Conservation (phyloP, 37 sponge, comb jelly and placozoan genomes). For the Beroe ovata region DNA sequence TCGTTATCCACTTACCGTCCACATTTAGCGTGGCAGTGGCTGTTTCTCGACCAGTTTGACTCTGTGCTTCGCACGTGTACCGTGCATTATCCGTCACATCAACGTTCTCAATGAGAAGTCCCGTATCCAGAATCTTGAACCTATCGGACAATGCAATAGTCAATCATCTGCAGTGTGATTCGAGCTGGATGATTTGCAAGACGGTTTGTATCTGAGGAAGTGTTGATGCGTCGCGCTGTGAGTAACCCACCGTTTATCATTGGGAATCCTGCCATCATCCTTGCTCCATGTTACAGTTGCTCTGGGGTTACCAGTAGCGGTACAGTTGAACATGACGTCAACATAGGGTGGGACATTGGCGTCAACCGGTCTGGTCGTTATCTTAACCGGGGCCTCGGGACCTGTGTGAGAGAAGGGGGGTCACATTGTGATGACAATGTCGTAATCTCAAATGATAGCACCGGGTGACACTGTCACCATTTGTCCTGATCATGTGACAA, state of each 20-base stretch:
- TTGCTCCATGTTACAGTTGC: not conserved
- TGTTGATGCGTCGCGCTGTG: too few relatives aligned
- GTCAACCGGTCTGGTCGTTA: constrained; percentile 14
- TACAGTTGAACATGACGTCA: constrained; percentile 64
- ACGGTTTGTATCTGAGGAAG: too few relatives aligned
- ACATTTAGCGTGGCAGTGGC: constrained; percentile 46
- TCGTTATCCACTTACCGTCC: constrained; percentile 29
- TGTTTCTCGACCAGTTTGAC: not conserved
- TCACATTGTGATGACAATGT: too few relatives aligned
- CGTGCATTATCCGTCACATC: constrained; percentile 55
- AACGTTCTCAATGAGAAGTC: constrained; percentile 24
- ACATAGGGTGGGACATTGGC: constrained; percentile 64
- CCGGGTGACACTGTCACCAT: too few relatives aligned
- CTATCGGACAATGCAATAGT: too few relatives aligned
- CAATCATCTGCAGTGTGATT: too few relatives aligned
- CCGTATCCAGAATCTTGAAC: constrained; percentile 19
- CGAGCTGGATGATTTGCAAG: too few relatives aligned
- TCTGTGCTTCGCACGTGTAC: constrained; percentile 30
- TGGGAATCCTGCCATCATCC: constrained; percentile 7
- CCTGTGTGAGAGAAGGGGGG: too few relatives aligned
- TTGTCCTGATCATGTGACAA: too few relatives aligned
- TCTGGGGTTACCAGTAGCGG: constrained; percentile 45
- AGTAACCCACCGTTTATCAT: constrained; percentile 25
- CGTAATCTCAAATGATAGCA: too few relatives aligned
- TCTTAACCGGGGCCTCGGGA: constrained; percentile 62